phyloP scores from a whole-genome alignment of 2,888 invertebrate species.

The Seira musarum region DNA sequence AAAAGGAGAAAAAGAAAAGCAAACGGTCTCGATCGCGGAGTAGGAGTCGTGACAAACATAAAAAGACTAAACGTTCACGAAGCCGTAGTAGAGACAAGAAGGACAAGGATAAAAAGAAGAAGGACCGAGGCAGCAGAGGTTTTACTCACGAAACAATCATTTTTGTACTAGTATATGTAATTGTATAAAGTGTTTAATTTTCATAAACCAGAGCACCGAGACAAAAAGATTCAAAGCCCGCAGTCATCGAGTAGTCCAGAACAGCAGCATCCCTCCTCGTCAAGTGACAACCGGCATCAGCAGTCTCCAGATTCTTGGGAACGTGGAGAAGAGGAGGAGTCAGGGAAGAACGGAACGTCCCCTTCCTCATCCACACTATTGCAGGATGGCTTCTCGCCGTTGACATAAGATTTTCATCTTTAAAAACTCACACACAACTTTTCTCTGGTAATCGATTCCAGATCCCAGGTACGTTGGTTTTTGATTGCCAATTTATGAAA shows the following conservation, averaged over 20 bases:
- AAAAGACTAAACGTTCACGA: conserved; percentile 52
- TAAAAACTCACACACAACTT: background rate
- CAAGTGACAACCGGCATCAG: too few relatives aligned
- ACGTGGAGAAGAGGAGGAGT: conserved; percentile 4
- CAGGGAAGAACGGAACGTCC: too few relatives aligned
- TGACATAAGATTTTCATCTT: too few relatives aligned
- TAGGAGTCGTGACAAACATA: conserved; percentile 55
- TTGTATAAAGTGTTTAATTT: background rate
- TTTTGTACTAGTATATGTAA: conserved; percentile 6
- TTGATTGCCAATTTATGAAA: conserved; percentile 2
- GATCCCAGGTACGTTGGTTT: conserved; percentile 52
- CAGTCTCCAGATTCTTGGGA: too few relatives aligned
- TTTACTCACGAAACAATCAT: background rate
- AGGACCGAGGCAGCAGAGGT: background rate
- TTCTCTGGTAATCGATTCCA: conserved; percentile 50
- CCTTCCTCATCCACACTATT: too few relatives aligned
- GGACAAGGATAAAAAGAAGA: conserved; percentile 22
- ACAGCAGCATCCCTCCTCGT: background rate
- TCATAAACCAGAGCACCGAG: background rate
- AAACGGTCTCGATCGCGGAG: conserved; percentile 57
- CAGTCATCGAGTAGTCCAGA: background rate
- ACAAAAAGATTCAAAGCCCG: background rate
- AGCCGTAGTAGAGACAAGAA: conserved; percentile 55
- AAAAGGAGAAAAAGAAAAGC: conserved; percentile 49
- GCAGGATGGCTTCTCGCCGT: too few relatives aligned